Evolutionary conservation across 1,140 invertebrate genomes (phyloP).

Genomic region (Oryctes rhinoceros): DNA sequence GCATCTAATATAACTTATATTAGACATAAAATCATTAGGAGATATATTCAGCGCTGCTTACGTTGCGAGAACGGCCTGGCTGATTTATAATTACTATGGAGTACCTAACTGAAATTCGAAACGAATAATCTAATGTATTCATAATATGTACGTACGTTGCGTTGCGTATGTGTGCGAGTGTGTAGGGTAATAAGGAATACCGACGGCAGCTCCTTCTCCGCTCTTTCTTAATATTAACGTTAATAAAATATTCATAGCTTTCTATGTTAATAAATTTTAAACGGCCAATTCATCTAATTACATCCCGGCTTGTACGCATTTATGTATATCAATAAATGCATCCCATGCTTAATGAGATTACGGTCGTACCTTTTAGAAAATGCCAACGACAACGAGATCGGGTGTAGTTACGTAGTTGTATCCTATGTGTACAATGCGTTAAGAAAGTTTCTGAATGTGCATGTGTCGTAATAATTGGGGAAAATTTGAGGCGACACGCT

Average conservation of each 20-base stretch:
- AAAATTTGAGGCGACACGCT: too few species aligned
- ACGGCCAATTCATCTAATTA: conserved; percentile 31
- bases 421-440: too few species aligned
- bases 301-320: neutral
- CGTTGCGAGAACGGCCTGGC: neutral
- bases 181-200: too few species aligned
- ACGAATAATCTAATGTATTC: conserved; percentile 12
- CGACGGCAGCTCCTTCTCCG: neutral
- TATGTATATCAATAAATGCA: conserved; percentile 32
- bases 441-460: too few species aligned
- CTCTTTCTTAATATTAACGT: neutral
- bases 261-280: conserved; percentile 32
- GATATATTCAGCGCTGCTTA: neutral
- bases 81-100: conserved; percentile 17
- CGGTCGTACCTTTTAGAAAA: too few species aligned
- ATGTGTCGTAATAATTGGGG: too few species aligned
- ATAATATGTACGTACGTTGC: neutral
- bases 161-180: too few species aligned
- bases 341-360: neutral
- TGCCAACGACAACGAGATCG: too few species aligned
- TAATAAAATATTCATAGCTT: conserved; percentile 32
- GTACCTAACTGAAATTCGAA: neutral
- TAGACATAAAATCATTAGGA: conserved; percentile 22
- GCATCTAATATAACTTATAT: neutral
- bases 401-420: too few species aligned